Evolutionary conservation across 2,888 invertebrate genomes (phyloP).

Genomic region (Dryobota labecula): DNA sequence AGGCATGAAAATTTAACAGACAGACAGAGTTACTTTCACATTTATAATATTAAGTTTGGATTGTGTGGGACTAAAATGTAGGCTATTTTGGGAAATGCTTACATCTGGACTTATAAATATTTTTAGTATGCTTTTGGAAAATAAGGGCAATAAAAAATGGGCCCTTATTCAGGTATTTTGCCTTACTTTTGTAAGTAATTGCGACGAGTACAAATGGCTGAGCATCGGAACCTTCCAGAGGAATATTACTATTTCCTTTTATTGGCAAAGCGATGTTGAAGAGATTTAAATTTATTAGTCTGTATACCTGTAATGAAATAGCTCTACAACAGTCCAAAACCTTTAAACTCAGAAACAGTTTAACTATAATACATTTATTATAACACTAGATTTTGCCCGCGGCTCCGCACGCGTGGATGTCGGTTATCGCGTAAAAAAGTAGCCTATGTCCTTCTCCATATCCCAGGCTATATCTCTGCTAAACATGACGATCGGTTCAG

Average conservation of each 20-base stretch:
- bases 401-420: no score
- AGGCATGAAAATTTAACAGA: no score
- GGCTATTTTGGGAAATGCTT: not conserved
- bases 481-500: no score
- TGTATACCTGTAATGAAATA: not conserved
- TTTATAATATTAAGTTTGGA: no score
- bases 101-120: not conserved
- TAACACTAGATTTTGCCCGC: no score
- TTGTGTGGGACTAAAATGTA: not conserved
- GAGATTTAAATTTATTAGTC: not conserved
- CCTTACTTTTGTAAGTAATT: not conserved
- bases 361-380: not conserved
- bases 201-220: not conserved
- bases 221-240: not conserved
- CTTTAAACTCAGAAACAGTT: not conserved
- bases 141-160: not conserved
- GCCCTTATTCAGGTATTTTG: not conserved
- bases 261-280: not conserved
- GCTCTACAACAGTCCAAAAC: not conserved
- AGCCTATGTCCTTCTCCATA: no score
- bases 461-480: no score
- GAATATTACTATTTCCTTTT: not conserved
- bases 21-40: no score
- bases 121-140: not conserved
- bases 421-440: no score